These are phyloP conservation scores for Alloscopus bannaensis DNA, from an alignment of 2,888 invertebrate genomes.

Conservation along the genomic window DNA sequence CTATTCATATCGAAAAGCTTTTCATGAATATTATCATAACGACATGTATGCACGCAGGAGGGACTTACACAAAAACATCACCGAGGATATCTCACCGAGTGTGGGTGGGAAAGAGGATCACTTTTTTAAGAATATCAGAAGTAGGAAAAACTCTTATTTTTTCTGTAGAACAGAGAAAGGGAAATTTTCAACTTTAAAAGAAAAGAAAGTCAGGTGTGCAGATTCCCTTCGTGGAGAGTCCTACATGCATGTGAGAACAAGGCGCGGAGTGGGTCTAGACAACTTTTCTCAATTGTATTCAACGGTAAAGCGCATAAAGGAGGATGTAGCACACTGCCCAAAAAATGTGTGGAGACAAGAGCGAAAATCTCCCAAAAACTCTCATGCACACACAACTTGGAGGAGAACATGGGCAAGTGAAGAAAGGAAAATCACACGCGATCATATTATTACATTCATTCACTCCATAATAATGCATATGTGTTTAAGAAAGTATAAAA, in stretches of 20 bases:
- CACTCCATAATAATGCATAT: slow-evolving; percentile 16
- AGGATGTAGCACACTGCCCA: background rate
- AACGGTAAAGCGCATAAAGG: background rate
- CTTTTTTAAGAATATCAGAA: no score
- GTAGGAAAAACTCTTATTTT: no score
- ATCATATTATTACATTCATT: slow-evolving; percentile 11
- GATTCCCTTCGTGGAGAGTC: slow-evolving; percentile 19
- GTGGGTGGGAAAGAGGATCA: no score
- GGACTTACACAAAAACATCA: no score
- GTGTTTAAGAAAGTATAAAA: background rate
- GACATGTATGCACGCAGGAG: slow-evolving; percentile 6
- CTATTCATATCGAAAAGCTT: background rate
- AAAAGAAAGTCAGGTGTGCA: slow-evolving; percentile 15
- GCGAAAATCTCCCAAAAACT: background rate
- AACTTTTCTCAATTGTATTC: background rate
- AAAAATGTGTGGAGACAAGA: slow-evolving; percentile 11
- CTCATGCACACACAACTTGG: background rate
- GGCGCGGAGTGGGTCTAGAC: background rate
- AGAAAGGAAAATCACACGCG: slow-evolving; percentile 19
- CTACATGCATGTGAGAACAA: slow-evolving; percentile 12
- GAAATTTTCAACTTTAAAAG: background rate
- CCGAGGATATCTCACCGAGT: no score
- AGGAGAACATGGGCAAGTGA: slow-evolving; percentile 4
- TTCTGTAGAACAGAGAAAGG: no score
- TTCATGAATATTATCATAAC: slow-evolving; percentile 20